Evolutionary conservation across 2,113 vertebrate species (phyloP).

Genomic region (Carassius auratus): DNA sequence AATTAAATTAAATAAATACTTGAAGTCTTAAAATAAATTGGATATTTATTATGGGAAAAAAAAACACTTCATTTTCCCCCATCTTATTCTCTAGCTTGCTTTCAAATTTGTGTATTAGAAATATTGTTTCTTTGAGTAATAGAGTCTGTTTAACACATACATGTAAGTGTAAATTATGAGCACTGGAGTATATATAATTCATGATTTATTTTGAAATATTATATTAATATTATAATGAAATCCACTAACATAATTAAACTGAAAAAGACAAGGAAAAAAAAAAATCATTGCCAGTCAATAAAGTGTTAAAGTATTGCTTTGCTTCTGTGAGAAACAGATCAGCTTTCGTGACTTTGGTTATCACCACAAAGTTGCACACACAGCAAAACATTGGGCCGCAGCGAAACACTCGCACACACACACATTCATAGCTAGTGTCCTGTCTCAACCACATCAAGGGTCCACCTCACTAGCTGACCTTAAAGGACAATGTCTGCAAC

Average conservation of each 20-base stretch:
- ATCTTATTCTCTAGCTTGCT: neutral
- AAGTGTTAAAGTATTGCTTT: neutral
- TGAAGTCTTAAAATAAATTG: neutral
- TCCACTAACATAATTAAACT: neutral
- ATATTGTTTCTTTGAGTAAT: neutral
- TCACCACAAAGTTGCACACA: slow-evolving; percentile 2
- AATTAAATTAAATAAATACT: no score
- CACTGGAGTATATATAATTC: neutral
- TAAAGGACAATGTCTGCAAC: slow-evolving; percentile 41
- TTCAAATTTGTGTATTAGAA: neutral
- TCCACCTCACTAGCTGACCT: slow-evolving; percentile 19
- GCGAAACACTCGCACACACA: neutral
- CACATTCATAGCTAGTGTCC: slow-evolving; percentile 15
- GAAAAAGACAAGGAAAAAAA: neutral
- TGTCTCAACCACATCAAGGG: slow-evolving; percentile 36
- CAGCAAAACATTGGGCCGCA: neutral
- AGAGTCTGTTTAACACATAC: neutral
- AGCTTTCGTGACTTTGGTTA: slow-evolving; percentile 29
- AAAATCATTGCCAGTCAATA: neutral
- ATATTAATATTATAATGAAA: neutral
- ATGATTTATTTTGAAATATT: neutral
- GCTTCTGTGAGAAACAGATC: slow-evolving; percentile 27
- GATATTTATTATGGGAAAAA: neutral
- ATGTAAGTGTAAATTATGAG: neutral
- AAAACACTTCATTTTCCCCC: neutral